A percentile compares a stretch with the other conserved stretches of the same genome.
Evolutionary conservation across 64 coral and sea anemone genomes (phyloP).

Genomic region (Platygyra sinensis): DNA sequence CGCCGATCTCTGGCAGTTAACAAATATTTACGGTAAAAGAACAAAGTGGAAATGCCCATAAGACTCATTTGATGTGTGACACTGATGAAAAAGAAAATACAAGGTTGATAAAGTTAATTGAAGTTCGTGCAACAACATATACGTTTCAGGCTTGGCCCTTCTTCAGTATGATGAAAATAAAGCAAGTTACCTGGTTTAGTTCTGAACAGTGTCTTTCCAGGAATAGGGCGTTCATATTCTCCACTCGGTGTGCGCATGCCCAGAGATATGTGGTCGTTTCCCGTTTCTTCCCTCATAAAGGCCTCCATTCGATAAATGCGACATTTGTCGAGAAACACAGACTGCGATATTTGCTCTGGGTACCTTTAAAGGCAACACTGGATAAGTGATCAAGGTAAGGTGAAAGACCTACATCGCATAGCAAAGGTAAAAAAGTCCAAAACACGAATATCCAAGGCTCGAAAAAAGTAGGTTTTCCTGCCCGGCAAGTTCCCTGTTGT

Average conservation of each 20-base stretch:
- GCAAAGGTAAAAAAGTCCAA: not conserved
- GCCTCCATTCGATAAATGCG: constrained; percentile 47
- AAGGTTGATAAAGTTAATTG: no score
- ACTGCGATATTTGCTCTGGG: constrained; percentile 34
- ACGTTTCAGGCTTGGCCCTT: no score
- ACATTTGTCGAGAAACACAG: constrained; percentile 30
- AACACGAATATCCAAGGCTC: not conserved
- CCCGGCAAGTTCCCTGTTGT: no score
- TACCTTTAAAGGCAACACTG: constrained; percentile 9
- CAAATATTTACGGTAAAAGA: no score
- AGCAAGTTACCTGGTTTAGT: constrained; percentile 38
- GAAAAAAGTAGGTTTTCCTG: no score
- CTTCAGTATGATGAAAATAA: no score
- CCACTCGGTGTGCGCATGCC: constrained; percentile 47
- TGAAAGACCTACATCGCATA: no score
- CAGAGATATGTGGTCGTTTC: constrained; percentile 47
- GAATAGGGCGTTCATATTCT: constrained; percentile 33
- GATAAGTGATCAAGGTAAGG: not conserved
- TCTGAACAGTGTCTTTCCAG: constrained; percentile 39
- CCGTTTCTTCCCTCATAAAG: constrained; percentile 39
- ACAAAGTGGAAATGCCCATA: no score
- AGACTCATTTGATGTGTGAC: no score
- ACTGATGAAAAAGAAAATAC: no score
- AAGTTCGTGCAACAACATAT: no score
- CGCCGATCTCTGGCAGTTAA: no score